Evolutionary conservation across 2,113 vertebrate genomes (phyloP), one percentile per base, ranked within the genome.

Genomic region (Lophochroa leadbeateri): DNA sequence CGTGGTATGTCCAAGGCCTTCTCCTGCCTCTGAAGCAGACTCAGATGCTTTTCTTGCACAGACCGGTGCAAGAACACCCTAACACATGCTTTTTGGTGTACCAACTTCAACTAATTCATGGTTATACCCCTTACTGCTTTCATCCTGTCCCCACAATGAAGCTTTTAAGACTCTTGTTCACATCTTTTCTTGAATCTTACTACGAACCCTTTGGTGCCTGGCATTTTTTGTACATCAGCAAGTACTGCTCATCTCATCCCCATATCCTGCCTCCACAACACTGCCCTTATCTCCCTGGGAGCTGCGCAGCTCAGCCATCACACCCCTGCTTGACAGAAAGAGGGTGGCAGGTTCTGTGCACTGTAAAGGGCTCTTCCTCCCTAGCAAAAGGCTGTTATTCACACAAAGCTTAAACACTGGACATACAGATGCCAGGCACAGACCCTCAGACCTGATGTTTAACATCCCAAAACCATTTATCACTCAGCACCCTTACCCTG

Each of bases 391-490:
- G 17, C 33, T 2, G 6, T 31, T 89, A 82, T 55, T 86, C 63
- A 74, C 16, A 43, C 91, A 47, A 53, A 67, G 71, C 50, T 95
- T 57, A 46, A 91, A 35, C n/a, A 2, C 60, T 46, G 94, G 71
- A 76, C 65, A 13, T 11, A 4, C 80, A 80, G 63, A 91, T 89
- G 80, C 68, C 94, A 95, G 55, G 41, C 65, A 55, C 67, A 74
- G 39, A 44, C 55, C 76, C 78, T 85, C 87, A 77, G 88, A 90
- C 46, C 74, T 92, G 89, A 94, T 91, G 65, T 60, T 76, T 19
- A 67, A 80, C 95, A 96, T 93, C 95, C 86, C 86, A 71, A 93
- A 96, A 64, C 86, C 76, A 91, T 97, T 97, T 95, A 65, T 97
- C 96, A 92, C 92, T 96, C 95, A 60, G 82, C 82, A 79, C 69